phyloP scores from a whole-genome alignment of 1,140 invertebrate species.

The Bombyx mori region DNA sequence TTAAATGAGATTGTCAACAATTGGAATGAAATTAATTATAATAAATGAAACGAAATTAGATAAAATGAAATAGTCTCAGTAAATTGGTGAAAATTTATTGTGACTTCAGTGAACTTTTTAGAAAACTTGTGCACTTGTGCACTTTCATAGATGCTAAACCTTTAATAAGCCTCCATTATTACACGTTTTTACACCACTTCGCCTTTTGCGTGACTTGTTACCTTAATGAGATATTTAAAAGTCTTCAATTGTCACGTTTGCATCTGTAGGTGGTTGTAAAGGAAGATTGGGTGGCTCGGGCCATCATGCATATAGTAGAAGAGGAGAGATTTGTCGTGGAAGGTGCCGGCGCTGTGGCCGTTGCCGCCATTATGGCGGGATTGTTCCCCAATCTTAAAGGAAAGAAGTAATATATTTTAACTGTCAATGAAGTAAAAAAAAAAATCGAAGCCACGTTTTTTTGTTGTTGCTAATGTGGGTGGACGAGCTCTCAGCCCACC shows the following conservation, averaged over 20 bases:
- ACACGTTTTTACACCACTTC: too few relatives aligned
- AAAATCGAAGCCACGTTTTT: not conserved
- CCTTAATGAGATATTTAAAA: not conserved
- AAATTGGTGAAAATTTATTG: too few relatives aligned
- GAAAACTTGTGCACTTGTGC: too few relatives aligned
- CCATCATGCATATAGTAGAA: conserved; percentile 90
- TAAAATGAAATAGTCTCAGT: too few relatives aligned
- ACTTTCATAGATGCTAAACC: too few relatives aligned
- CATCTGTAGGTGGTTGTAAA: conserved; percentile 76
- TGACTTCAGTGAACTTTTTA: too few relatives aligned
- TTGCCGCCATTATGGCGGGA: conserved; percentile 89
- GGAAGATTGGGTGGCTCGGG: conserved; percentile 90
- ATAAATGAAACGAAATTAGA: too few relatives aligned
- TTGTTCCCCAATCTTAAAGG: conserved; percentile 88
- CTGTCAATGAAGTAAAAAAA: not conserved
- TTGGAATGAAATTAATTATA: too few relatives aligned
- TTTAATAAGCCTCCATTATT: too few relatives aligned
- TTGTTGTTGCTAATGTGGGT: not conserved
- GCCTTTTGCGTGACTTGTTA: too few relatives aligned
- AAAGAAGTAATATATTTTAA: conserved; percentile 78
- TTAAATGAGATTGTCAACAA: too few relatives aligned
- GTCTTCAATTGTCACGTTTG: not conserved
- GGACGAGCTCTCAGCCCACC: too few relatives aligned
- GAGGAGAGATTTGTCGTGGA: conserved; percentile 94
- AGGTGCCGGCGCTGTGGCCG: conserved; percentile 87